Base-by-base conservation (phyloP, 1,140 invertebrate species). In the Hylaeus volcanicus region DNA sequence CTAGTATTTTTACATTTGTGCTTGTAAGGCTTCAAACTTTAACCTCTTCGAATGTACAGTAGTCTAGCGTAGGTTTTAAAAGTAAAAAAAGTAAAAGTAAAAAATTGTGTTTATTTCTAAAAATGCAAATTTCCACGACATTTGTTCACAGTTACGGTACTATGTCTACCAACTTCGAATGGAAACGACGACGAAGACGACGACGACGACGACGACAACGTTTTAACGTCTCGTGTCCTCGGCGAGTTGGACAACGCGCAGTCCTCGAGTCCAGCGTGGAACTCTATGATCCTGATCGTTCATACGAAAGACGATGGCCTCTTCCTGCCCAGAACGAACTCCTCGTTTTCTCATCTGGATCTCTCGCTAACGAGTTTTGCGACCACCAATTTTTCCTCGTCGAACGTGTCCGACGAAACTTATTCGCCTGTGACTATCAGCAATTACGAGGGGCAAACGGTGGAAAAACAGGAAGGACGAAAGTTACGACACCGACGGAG, bases 171-270 rank as follows among this genome's bases (percentile, higher is more conserved):
- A 39, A 43, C 73, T 0, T 60, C 56, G 26, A 74, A 26, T 26
- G 26, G 26, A 26, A 26, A 92, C 71, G 90, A 92, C 56, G 90
- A 92, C 55, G 88, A 91, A 41, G 88, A 51, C 41, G 74, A 92
- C 70, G 90, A 92, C 56, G 90, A 92, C 39, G 88, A 92, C 72
- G 89, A 92, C 53, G 90, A 92, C 51, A 88, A 91, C 37, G 88
- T 51, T 9, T 11, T 92, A 26, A 89, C 90, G 11, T 89, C 88
- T 41, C 88, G 88, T 14, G 91, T 92, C 1, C 87, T 93, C 11
- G 81, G 79, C 48, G 92, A 94, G 61, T 80, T 94, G 43, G 92
- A 93, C 76, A 79, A 64, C 41, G 75, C 84, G 12, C 88, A 91
- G 69, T 85, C 91, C 68, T 73, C 60, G 8, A 85, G 86, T 0